Evolutionary conservation across 2,888 invertebrate genomes (phyloP).

Genomic region (Aromia moschata): DNA sequence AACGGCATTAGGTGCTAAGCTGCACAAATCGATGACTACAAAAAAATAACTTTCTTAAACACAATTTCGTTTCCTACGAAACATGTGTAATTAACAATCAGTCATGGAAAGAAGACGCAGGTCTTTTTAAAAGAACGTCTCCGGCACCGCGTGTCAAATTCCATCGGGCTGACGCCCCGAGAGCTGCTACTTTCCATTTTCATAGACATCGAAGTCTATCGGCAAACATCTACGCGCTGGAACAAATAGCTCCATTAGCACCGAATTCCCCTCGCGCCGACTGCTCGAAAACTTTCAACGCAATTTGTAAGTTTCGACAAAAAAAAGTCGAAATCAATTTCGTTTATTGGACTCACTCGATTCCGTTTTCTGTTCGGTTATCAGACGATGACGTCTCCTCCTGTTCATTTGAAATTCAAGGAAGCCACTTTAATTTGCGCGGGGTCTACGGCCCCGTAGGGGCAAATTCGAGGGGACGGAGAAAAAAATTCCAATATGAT

Average conservation of each 20-base stretch:
- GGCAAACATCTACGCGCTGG: constrained; percentile 29
- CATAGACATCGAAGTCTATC: constrained; percentile 22
- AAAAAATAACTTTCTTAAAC: no score
- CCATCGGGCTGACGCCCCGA: constrained; percentile 4
- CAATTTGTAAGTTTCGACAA: constrained; percentile 50
- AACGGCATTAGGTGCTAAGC: no score
- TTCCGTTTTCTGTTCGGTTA: constrained; percentile 45
- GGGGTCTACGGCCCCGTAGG: no score
- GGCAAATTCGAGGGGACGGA: no score
- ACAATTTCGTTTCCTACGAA: no score
- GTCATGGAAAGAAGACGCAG: no score
- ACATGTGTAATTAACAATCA: no score
- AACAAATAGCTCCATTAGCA: constrained; percentile 53
- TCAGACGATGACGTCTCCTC: constrained; percentile 41
- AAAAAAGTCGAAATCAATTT: constrained; percentile 53
- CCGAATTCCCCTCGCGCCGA: constrained; percentile 47
- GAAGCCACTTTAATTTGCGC: constrained; percentile 50
- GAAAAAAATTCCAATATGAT: no score
- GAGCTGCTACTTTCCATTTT: constrained; percentile 4
- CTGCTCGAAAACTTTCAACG: constrained; percentile 50
- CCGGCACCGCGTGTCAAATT: no score
- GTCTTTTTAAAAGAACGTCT: no score
- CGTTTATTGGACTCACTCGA: constrained; percentile 50
- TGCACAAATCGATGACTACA: no score
- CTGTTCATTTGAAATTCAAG: constrained; percentile 51